Evolutionary conservation across 53 echinoderm and acorn worm genomes (phyloP).

Genomic region (Zoroaster sp.): DNA sequence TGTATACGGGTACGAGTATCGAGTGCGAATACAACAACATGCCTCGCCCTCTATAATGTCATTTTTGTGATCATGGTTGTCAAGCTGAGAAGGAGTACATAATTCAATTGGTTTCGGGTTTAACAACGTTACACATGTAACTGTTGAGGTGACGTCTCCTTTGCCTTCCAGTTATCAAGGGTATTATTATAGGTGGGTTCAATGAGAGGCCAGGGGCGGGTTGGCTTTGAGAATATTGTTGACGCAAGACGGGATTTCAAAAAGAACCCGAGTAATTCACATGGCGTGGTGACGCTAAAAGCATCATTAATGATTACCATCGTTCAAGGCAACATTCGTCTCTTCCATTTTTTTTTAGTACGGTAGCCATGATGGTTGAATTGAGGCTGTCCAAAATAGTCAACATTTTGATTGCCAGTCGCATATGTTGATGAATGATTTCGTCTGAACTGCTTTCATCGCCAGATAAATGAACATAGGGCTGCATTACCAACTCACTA

Average conservation of each 20-base stretch:
- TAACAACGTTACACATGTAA: background rate
- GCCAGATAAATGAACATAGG: too few relatives aligned
- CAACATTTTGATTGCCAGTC: too few relatives aligned
- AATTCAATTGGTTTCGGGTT: background rate
- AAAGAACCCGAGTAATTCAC: slow-evolving; percentile 6
- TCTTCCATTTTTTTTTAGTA: background rate
- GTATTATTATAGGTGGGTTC: slow-evolving; percentile 45
- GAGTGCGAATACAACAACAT: too few relatives aligned
- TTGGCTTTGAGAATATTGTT: slow-evolving; percentile 30
- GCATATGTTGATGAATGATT: too few relatives aligned
- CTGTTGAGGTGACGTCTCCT: background rate
- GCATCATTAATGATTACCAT: background rate
- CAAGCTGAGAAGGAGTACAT: background rate
- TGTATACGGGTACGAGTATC: too few relatives aligned
- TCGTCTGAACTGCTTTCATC: too few relatives aligned
- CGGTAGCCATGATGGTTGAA: too few relatives aligned
- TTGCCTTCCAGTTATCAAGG: background rate
- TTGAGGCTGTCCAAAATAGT: too few relatives aligned
- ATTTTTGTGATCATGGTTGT: background rate
- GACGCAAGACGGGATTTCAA: slow-evolving; percentile 11
- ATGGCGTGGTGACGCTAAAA: background rate
- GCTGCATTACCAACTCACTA: too few relatives aligned
- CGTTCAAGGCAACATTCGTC: background rate
- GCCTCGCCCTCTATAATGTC: background rate
- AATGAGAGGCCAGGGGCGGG: slow-evolving; percentile 41